A percentile compares a stretch with the other conserved stretches of the same genome.
These are phyloP conservation scores for Camponotus pennsylvanicus DNA, from an alignment of 1,140 invertebrate species.

Conservation along the genomic window DNA sequence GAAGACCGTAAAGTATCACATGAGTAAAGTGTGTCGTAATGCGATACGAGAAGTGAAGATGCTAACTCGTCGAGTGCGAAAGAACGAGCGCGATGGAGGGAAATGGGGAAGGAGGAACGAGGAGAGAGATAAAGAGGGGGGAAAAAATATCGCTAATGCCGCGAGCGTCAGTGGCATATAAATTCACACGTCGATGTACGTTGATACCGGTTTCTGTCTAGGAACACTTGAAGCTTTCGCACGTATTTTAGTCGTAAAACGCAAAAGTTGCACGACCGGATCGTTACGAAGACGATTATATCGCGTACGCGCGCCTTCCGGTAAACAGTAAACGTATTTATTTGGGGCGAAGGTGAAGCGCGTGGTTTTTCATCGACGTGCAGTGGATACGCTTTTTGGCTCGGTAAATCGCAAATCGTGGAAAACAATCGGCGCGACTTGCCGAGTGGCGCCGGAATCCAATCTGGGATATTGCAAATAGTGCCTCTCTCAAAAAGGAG, in stretches of 20 bases:
- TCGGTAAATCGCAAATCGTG: constrained; percentile 60
- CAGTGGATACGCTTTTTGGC: constrained; percentile 37
- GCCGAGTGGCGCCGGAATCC: constrained; percentile 66
- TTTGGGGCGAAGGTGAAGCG: constrained; percentile 16
- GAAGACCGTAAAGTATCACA: constrained; percentile 66
- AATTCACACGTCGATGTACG: constrained; percentile 53
- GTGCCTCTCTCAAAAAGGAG: constrained; percentile 2
- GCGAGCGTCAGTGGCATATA: constrained; percentile 58
- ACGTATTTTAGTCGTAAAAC: constrained; percentile 61
- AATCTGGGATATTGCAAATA: constrained; percentile 71
- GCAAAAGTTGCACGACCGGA: constrained; percentile 28
- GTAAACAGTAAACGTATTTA: constrained; percentile 63
- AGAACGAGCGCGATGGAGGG: constrained; percentile 15
- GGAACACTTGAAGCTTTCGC: constrained; percentile 60
- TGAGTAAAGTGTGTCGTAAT: constrained; percentile 63
- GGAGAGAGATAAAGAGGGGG: constrained; percentile 3
- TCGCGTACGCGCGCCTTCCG: constrained; percentile 18
- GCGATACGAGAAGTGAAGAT: constrained; percentile 60
- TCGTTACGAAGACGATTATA: constrained; percentile 59
- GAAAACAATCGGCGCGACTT: constrained; percentile 48
- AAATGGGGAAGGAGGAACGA: not conserved
- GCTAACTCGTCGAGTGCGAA: constrained; percentile 39
- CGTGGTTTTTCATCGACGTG: not conserved
- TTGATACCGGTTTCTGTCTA: constrained; percentile 43
- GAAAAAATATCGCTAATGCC: constrained; percentile 58